Evolutionary conservation across 1,140 invertebrate species (phyloP), one percentile per base, ranked within the genome.

Genomic region (Hypothenemus hampei): DNA sequence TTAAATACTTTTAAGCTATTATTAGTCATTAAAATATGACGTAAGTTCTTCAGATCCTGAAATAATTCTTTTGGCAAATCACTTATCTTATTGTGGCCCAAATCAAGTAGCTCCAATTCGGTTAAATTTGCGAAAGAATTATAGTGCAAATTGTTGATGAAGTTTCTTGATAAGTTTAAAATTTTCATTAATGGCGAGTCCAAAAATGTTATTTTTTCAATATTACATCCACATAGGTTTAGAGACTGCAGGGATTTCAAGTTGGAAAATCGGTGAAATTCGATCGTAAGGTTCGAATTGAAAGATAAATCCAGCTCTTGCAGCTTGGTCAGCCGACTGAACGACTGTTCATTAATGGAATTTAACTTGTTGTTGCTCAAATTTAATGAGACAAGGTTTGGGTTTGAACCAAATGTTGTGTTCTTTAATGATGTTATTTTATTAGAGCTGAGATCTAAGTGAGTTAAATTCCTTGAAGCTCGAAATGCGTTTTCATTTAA

Each of bases 1-100:
- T 33, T 15, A 13, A 57, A 52, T 2, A 20, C 19, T 3, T 18
- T 26, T 3, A 62, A 16, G 11, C 45, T 43, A 35, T 62, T 62
- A 10, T 10, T 24, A 16, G 24, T 21, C 13, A 62, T 11, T 43
- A 46, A 43, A 15, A 62, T 11, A 11, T 22, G 4, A 10, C 37
- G 16, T 24, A 59, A 36, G 5, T 40, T 35, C 7, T 31, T 23
- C 22, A 57, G 41, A 51, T 29, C 16, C 2, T 11, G 15, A 13
- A 56, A 37, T 11, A 60, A 33, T 23, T 44, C 21, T n/a, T 15
- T 8, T 3, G 39, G 21, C 11, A 62, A 35, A 20, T 8, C 7
- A 2, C 58, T 26, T 13, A 64, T 24, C 8, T 36, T 15, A 47
- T 67, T 65, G 18, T 41, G 15, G 53, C 57, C 56, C 21, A 67